These are phyloP conservation scores for Diabrotica virgifera DNA, from an alignment of 1,140 invertebrate genomes.

Conservation along the genomic window DNA sequence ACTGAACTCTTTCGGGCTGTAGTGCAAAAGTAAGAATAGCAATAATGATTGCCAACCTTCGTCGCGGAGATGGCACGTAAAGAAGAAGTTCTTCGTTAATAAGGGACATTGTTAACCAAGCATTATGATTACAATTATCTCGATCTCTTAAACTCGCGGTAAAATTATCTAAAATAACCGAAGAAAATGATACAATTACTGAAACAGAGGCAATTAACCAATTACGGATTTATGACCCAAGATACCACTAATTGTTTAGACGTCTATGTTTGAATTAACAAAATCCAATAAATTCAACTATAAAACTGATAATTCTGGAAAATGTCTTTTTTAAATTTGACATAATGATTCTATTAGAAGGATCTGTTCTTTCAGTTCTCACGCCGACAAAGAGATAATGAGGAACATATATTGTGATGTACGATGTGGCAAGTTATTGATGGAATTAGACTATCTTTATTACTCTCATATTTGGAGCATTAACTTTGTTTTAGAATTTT, in stretches of 20 bases:
- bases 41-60: too few species aligned
- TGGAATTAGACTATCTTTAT: constrained; percentile 1
- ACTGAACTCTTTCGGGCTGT: too few species aligned
- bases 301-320: neutral
- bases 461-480: neutral
- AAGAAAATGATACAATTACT: neutral
- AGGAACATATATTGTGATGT: neutral
- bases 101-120: too few species aligned
- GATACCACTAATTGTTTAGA: constrained; percentile 3
- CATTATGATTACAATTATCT: too few species aligned
- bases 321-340: neutral
- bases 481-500: neutral
- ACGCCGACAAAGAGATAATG: neutral
- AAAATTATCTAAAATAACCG: too few species aligned
- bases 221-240: neutral
- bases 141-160: too few species aligned
- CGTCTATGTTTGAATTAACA: neutral
- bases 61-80: too few species aligned
- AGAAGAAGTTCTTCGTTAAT: too few species aligned
- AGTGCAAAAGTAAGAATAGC: too few species aligned
- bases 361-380: neutral
- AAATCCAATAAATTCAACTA: neutral
- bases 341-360: constrained; percentile 1
- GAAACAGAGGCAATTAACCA: neutral
- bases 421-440: neutral